Evolutionary conservation across 2,888 invertebrate genomes (phyloP).

Genomic region (Drosophila mayaguana): DNA sequence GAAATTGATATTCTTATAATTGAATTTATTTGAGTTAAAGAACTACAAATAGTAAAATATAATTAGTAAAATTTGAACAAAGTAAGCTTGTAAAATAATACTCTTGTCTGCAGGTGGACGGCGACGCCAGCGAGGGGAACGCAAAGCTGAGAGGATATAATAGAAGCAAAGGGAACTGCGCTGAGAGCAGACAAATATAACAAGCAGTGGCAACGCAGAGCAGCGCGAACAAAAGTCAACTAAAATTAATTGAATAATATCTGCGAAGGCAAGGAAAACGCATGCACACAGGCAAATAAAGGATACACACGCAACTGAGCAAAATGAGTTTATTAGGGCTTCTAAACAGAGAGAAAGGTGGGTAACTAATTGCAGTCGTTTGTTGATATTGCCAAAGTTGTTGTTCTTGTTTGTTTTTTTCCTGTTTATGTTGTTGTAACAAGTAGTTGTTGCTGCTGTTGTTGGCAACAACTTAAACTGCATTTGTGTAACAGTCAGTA

Average conservation of each 20-base stretch:
- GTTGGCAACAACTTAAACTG: conserved; percentile 51
- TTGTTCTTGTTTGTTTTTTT: conserved; percentile 11
- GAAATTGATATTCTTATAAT: neutral
- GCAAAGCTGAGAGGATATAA: conserved; percentile 17
- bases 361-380: conserved; percentile 36
- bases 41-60: neutral
- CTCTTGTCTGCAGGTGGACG: conserved; percentile 37
- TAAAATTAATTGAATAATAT: conserved; percentile 36
- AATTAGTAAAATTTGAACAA: neutral
- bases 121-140: conserved; percentile 39
- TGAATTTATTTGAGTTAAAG: neutral
- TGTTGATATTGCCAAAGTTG: conserved; percentile 2
- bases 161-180: conserved; percentile 11
- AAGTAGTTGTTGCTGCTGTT: conserved; percentile 28
- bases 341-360: conserved; percentile 71
- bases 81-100: conserved; percentile 34
- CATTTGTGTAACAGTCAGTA: conserved; percentile 42
- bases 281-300: neutral
- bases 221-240: conserved; percentile 43
- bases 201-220: neutral
- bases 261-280: conserved; percentile 12
- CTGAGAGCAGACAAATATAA: conserved; percentile 10
- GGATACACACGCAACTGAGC: conserved; percentile 63
- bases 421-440: conserved; percentile 23
- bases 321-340: conserved; percentile 70